Conservation (phyloP, 2,113 vertebrate genomes). For the human region DNA sequence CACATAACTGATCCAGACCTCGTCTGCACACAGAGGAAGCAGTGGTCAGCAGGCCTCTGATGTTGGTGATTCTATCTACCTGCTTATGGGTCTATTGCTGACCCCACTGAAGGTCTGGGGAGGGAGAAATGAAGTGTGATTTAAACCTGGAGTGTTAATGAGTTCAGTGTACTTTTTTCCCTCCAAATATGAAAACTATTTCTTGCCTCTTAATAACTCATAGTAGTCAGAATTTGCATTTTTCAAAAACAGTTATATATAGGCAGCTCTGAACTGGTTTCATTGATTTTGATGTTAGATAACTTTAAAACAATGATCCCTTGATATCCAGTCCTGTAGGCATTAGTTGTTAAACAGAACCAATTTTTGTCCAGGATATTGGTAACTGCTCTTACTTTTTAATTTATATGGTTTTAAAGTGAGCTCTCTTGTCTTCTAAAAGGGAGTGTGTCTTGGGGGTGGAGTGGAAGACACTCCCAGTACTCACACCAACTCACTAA, state of each 20-base stretch:
- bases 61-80: neutral
- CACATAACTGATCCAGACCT: neutral
- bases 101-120: neutral
- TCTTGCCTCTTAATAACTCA: neutral
- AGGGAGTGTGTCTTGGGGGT: neutral
- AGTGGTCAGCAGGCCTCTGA: neutral
- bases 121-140: accelerated
- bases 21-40: neutral
- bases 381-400: neutral
- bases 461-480: neutral
- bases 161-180: neutral
- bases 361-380: neutral
- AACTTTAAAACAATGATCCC: neutral
- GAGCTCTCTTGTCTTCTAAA: neutral
- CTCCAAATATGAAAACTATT: neutral
- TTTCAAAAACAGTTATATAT: neutral
- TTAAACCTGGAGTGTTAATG: neutral
- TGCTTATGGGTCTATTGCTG: neutral
- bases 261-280: neutral
- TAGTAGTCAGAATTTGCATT: neutral
- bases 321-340: neutral
- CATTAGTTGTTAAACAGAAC: neutral
- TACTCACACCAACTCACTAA: neutral
- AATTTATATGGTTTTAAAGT: neutral
- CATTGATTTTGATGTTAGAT: constrained; percentile 41